A percentile compares a stretch with the other conserved stretches of the same genome.
Evolutionary conservation across 2,113 vertebrate genomes (phyloP).

Genomic region (Gymnobelideus leadbeateri): DNA sequence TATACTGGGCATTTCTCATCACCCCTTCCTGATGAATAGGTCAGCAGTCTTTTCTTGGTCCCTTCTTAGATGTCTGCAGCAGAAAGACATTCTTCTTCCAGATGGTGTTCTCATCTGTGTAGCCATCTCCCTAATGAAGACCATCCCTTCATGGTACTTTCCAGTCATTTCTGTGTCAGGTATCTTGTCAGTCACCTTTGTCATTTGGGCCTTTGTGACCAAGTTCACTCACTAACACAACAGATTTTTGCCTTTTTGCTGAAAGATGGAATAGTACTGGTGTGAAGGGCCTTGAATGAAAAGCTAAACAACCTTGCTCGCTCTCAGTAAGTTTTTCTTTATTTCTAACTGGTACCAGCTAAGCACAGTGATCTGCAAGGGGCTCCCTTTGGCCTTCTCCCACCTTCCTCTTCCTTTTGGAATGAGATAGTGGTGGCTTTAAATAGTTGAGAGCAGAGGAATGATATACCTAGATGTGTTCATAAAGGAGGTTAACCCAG

Average conservation of each 20-base stretch:
- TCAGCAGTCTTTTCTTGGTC: background rate
- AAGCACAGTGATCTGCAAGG: background rate
- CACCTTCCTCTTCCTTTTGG: background rate
- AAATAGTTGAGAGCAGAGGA: background rate
- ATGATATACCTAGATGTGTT: background rate
- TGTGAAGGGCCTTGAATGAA: background rate
- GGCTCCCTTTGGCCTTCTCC: background rate
- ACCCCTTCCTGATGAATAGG: background rate
- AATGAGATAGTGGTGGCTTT: background rate
- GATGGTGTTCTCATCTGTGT: background rate
- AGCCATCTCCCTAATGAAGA: background rate
- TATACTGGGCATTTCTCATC: background rate
- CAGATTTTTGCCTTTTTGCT: background rate
- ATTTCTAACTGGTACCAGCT: background rate
- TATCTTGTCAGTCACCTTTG: no score
- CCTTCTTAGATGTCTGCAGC: background rate
- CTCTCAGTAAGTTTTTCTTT: background rate
- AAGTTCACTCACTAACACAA: background rate
- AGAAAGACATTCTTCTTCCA: background rate
- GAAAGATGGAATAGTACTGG: background rate
- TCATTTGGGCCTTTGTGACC: background rate
- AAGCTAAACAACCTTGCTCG: background rate
- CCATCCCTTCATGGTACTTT: background rate
- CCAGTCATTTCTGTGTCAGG: background rate
- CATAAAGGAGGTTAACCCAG: background rate